Evolutionary conservation across 2,888 invertebrate genomes (phyloP).

Genomic region (Hypomecis punctinalis): DNA sequence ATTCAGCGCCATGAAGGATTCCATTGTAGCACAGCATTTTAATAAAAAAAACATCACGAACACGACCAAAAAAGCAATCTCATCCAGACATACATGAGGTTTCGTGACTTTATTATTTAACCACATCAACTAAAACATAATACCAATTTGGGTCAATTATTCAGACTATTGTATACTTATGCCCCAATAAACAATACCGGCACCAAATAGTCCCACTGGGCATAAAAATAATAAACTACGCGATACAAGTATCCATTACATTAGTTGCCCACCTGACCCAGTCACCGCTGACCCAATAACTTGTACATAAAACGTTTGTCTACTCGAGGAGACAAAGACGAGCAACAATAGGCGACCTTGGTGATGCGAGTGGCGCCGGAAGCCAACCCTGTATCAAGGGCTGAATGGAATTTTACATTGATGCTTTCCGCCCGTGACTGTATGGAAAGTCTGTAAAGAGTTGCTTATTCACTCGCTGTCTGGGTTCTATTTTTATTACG

Average conservation of each 20-base stretch:
- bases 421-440: conserved; percentile 12
- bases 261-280: conserved; percentile 24
- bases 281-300: conserved; percentile 38
- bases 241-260: background rate
- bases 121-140: too few species aligned
- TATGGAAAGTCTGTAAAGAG: background rate
- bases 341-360: conserved; percentile 46
- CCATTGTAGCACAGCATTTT: too few species aligned
- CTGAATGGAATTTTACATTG: conserved; percentile 28
- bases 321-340: conserved; percentile 41
- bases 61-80: too few species aligned
- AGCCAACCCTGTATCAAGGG: conserved; percentile 35
- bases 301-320: conserved; percentile 36
- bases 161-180: too few species aligned
- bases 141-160: too few species aligned
- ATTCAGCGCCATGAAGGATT: too few species aligned
- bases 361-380: conserved; percentile 40
- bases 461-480: background rate
- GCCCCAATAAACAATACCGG: too few species aligned
- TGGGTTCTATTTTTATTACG: too few species aligned
- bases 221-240: background rate
- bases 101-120: too few species aligned
- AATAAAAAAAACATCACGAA: too few species aligned
- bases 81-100: too few species aligned
- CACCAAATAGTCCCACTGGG: background rate